Conservation (phyloP, 2,113 vertebrate species). For the Pelusios castaneus region DNA sequence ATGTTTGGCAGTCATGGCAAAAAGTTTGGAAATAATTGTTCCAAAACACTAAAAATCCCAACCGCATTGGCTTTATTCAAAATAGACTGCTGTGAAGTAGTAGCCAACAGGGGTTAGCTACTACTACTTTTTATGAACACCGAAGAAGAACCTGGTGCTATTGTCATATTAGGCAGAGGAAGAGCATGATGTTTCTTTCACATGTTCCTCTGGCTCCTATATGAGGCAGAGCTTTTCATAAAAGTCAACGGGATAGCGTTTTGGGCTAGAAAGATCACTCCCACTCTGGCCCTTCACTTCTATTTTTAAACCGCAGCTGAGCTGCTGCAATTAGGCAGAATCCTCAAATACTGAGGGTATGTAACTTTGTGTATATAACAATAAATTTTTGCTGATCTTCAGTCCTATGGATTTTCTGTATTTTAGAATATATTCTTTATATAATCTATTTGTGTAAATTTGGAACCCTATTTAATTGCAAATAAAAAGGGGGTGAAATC, state of each 20-base stretch:
- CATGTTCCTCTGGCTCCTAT: not conserved
- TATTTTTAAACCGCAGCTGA: not conserved
- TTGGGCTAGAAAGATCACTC: not conserved
- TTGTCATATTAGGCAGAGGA: not conserved
- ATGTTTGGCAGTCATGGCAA: not conserved
- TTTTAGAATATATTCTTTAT: not conserved
- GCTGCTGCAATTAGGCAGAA: not conserved
- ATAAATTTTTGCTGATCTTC: not conserved
- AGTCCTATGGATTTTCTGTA: not conserved
- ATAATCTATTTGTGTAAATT: not conserved
- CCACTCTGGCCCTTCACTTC: not conserved
- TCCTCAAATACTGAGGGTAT: not conserved
- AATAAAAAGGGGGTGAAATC: not conserved
- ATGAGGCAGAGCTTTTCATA: not conserved
- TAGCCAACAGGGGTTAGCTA: not conserved
- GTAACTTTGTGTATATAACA: not conserved
- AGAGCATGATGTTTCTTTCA: not conserved
- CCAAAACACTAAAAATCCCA: not conserved
- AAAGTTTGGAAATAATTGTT: not conserved
- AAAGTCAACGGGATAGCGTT: not conserved
- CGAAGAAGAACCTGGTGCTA: not conserved
- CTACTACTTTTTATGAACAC: too few relatives aligned
- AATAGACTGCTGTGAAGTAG: not conserved
- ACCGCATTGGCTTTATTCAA: not conserved
- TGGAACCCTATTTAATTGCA: not conserved